Percentiles rank a stretch among this genome's conserved stretches.
These are phyloP conservation scores for Corvus cornix DNA, from an alignment of 2,113 vertebrate genomes.

Conservation along the genomic window DNA sequence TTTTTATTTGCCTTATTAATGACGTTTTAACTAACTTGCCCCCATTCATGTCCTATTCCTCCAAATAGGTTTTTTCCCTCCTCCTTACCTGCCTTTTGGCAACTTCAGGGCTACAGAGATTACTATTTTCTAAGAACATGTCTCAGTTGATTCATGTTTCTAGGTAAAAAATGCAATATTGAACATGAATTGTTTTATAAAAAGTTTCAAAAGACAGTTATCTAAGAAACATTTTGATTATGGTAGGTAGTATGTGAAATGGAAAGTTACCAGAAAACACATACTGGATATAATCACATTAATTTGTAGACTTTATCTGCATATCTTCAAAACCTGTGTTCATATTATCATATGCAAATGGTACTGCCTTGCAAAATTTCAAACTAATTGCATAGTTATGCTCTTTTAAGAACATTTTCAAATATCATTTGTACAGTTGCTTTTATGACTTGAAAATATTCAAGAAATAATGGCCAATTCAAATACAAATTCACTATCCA, in stretches of 20 bases:
- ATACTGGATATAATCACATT: neutral
- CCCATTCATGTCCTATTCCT: fast-evolving
- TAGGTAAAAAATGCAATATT: neutral
- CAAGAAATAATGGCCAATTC: neutral
- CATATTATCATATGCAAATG: neutral
- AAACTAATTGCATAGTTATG: neutral
- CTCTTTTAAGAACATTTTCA: neutral
- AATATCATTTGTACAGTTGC: neutral
- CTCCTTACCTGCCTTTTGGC: neutral
- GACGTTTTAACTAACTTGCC: neutral
- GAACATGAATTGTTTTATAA: neutral
- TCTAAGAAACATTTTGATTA: neutral
- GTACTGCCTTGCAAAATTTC: neutral
- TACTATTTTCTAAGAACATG: neutral
- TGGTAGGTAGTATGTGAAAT: neutral
- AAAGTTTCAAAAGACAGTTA: neutral
- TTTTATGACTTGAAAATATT: neutral
- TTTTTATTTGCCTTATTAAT: neutral
- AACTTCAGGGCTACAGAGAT: neutral
- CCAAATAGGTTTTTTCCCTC: neutral
- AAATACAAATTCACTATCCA: neutral
- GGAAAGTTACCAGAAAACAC: neutral
- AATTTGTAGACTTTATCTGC: neutral
- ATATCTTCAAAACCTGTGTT: neutral
- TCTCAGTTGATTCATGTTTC: neutral